These are phyloP conservation scores for Synergus japonicus DNA, from an alignment of 2,888 invertebrate genomes.

Conservation along the genomic window DNA sequence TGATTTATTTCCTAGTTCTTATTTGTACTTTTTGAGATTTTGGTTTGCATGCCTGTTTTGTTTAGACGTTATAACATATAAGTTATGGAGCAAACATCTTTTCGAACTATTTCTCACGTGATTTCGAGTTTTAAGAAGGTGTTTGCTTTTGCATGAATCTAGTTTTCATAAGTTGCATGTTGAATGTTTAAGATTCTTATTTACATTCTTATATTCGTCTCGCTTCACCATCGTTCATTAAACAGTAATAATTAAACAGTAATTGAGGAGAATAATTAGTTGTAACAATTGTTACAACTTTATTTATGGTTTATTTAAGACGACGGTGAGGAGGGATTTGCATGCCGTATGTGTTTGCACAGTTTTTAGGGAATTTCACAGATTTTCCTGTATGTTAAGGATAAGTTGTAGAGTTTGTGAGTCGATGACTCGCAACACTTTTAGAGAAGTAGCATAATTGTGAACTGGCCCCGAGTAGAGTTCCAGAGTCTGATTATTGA, in stretches of 20 bases:
- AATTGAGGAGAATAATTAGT: not conserved
- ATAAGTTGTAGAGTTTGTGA: not conserved
- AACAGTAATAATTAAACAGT: not conserved
- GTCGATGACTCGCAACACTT: constrained; percentile 38
- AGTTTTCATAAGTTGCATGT: constrained; percentile 38
- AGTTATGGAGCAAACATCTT: constrained; percentile 11
- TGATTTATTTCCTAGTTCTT: constrained; percentile 57
- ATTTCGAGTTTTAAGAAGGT: constrained; percentile 1
- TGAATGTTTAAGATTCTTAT: constrained; percentile 22
- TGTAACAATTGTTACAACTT: not conserved
- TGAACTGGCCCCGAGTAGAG: constrained; percentile 9
- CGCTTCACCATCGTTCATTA: constrained; percentile 52
- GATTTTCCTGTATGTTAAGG: constrained; percentile 50
- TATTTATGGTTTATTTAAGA: not conserved
- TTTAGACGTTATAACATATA: constrained; percentile 30
- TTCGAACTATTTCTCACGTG: not conserved
- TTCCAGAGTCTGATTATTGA: not conserved
- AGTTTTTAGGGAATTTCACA: constrained; percentile 51
- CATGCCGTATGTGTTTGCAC: constrained; percentile 27
- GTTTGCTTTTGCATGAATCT: constrained; percentile 29
- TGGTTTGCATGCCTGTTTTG: constrained; percentile 63
- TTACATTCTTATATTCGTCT: not conserved
- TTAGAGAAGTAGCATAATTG: constrained; percentile 32
- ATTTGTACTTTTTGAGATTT: constrained; percentile 60
- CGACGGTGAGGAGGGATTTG: constrained; percentile 45